Evolutionary conservation across 2,113 vertebrate genomes (phyloP), one percentile per base, ranked within the genome.

Genomic region (Grus americana): DNA sequence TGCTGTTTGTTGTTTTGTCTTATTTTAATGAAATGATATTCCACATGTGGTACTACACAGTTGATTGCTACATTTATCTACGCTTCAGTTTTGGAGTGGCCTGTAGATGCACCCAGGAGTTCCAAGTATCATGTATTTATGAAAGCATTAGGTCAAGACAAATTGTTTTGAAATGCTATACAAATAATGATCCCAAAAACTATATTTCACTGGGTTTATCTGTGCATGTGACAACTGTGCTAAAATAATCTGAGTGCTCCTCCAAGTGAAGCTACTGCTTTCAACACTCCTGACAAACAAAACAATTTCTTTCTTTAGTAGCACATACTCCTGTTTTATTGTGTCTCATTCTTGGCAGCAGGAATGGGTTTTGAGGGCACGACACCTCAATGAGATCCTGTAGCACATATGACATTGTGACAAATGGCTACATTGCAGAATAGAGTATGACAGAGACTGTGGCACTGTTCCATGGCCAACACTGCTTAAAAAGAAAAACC

Each of bases 251-350:
- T 85, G 52, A 83, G 79, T 92, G 88, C 79, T 97, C 85, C 86
- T 97, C 65, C 0, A 57, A 95, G 95, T 97, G 91, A 96, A 97
- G 90, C 94, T 96, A 89, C 85, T 92, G 82, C 90, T 94, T 80
- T 92, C 89, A 94, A 92, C 67, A 89, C 78, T 89, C 79, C 71
- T 86, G 74, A 86, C 76, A 97, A 97, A 97, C 92, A 95, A 97
- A 97, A 84, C 93, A 76, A 96, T 97, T 97, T 97, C 93, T 93
- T 96, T 96, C 90, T 90, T 95, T 93, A 91, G 94, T 81, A 93
- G 79, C 84, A 79, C 49, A 92, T 83, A 96, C 55, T 81, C 90
- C 42, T 92, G 82, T 89, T 97, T 97, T 97, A 97, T 96, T 94
- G 87, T 83, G 71, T 86, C 89, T 97, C 16, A 30, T 90, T 96